These are phyloP conservation scores for Cydia pomonella DNA, from an alignment of 1,140 invertebrate species.

Conservation along the genomic window DNA sequence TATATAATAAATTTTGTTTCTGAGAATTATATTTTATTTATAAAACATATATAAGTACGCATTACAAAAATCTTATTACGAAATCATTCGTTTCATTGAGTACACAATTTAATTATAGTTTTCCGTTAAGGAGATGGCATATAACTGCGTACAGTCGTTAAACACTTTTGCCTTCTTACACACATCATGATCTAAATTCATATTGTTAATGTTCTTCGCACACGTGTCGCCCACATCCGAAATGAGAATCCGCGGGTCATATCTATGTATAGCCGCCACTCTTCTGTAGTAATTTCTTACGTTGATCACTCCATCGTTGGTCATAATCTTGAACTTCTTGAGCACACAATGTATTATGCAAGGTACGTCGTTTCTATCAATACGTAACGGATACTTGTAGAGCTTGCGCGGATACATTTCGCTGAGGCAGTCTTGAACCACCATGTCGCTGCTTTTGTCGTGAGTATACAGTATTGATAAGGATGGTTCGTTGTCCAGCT, in stretches of 20 bases:
- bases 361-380: conserved; percentile 69
- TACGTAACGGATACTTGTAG: conserved; percentile 66
- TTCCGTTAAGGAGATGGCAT: conserved; percentile 66
- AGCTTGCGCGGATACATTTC: conserved; percentile 74
- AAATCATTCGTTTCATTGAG: neutral
- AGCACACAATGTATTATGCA: conserved; percentile 74
- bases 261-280: conserved; percentile 68
- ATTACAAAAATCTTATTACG: neutral
- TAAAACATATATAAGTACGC: neutral
- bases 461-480: conserved; percentile 68
- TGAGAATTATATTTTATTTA: neutral
- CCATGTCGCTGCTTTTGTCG: conserved; percentile 63
- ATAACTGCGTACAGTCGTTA: conserved; percentile 74
- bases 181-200: conserved; percentile 71
- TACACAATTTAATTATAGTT: neutral
- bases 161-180: conserved; percentile 75
- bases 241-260: conserved; percentile 72
- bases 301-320: conserved; percentile 69
- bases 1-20: too few relatives aligned
- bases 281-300: conserved; percentile 70
- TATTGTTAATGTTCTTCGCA: conserved; percentile 68
- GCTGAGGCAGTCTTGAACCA: conserved; percentile 64
- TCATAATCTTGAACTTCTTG: conserved; percentile 74
- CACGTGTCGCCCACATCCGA: conserved; percentile 73
- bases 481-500: conserved; percentile 62